Conservation (phyloP, 1,140 invertebrate species). For the Drosophila micromelanica region DNA sequence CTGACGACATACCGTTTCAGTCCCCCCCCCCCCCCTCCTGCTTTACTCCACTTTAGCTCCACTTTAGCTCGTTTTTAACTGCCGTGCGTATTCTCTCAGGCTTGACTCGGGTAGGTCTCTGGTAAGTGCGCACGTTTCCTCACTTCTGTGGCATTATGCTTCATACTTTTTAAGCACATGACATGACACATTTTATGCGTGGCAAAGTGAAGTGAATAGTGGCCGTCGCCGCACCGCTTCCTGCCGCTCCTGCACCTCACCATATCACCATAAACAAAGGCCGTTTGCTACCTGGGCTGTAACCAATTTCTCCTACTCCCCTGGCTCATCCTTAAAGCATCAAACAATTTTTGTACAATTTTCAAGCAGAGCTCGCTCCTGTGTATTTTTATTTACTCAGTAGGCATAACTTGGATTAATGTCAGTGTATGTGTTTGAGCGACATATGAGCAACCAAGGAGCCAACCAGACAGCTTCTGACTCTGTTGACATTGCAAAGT, state of each 20-base stretch:
- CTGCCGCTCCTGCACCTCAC: conserved; percentile 3
- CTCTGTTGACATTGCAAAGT: conserved; percentile 68
- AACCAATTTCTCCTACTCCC: conserved; percentile 12
- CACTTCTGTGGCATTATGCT: conserved; percentile 56
- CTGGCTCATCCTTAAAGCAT: conserved; percentile 43
- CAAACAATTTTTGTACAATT: conserved; percentile 32
- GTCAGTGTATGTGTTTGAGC: conserved; percentile 10
- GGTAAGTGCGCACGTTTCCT: conserved; percentile 49
- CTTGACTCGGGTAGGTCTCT: conserved; percentile 5
- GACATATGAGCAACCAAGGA: conserved; percentile 48
- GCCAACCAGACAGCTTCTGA: conserved; percentile 41
- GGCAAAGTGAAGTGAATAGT: conserved; percentile 69
- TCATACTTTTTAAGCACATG: conserved; percentile 64
- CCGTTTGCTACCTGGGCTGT: conserved; percentile 52
- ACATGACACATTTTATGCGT: conserved; percentile 71
- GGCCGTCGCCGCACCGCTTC: conserved; percentile 10
- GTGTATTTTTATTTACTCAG: conserved; percentile 64
- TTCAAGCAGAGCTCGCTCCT: conserved; percentile 24
- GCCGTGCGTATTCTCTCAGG: conserved; percentile 24
- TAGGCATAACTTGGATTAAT: conserved; percentile 31
- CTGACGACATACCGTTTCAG: conserved; percentile 15
- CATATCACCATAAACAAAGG: conserved; percentile 65
- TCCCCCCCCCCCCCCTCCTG: not conserved
- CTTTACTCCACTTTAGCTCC: conserved; percentile 7
- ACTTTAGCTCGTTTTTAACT: conserved; percentile 50